Conservation (phyloP, 2,888 invertebrate genomes). For the Agrotis exclamationis region DNA sequence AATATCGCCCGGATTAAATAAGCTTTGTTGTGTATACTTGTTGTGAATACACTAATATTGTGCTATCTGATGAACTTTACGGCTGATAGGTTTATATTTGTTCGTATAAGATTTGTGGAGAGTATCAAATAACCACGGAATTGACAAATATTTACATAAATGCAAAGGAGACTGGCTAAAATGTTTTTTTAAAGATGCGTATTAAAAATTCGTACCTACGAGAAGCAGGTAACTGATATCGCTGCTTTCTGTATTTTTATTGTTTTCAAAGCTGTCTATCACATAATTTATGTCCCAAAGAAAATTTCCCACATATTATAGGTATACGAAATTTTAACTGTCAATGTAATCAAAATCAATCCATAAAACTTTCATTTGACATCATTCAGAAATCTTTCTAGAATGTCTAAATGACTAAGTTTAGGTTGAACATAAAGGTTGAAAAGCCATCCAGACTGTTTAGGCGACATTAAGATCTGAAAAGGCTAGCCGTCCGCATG, state of each 20-base stretch:
- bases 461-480: conserved; percentile 66
- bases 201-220: background rate
- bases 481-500: conserved; percentile 53
- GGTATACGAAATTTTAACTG: conserved; percentile 15
- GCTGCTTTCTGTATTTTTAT: background rate
- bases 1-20: conserved; percentile 50
- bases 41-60: conserved; percentile 41
- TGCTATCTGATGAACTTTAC: conserved; percentile 57
- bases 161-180: background rate
- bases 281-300: conserved; percentile 14
- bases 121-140: conserved; percentile 15
- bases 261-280: background rate
- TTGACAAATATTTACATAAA: conserved; percentile 1
- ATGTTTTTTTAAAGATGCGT: background rate
- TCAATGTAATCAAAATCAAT: conserved; percentile 19
- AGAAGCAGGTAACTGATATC: conserved; percentile 7
- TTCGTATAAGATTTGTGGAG: conserved; percentile 3
- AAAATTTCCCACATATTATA: conserved; percentile 5
- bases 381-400: conserved; percentile 42
- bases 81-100: conserved; percentile 38
- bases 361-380: conserved; percentile 38
- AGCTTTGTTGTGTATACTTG: conserved; percentile 55
- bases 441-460: conserved; percentile 64
- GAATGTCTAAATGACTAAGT: conserved; percentile 31
- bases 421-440: conserved; percentile 57